Conservation (phyloP, 2,113 vertebrate species). For the Seriola quinqueradiata region DNA sequence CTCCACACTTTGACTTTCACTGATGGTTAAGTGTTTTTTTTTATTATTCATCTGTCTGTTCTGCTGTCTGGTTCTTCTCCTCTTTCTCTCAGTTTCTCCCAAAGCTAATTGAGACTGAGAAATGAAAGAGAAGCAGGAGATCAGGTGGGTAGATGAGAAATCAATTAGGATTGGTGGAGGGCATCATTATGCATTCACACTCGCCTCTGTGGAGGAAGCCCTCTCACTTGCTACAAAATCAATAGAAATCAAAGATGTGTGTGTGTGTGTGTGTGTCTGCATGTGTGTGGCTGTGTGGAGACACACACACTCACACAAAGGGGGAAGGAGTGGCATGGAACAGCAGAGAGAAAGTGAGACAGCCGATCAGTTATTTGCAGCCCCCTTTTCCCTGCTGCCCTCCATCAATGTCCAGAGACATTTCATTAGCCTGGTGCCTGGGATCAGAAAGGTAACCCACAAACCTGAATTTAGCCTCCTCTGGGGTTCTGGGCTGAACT, state of each 20-base stretch:
- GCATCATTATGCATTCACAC: slow-evolving; percentile 75
- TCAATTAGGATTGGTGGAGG: slow-evolving; percentile 79
- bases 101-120: slow-evolving; percentile 63
- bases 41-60: background rate
- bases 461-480: slow-evolving; percentile 52
- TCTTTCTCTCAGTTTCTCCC: slow-evolving; percentile 25
- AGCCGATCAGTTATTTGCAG: slow-evolving; percentile 3
- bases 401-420: slow-evolving; percentile 45
- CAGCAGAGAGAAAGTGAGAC: slow-evolving; percentile 11
- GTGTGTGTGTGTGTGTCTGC: slow-evolving; percentile 44
- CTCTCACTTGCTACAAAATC: slow-evolving; percentile 74
- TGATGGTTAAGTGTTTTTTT: background rate
- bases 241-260: slow-evolving; percentile 76
- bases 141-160: slow-evolving; percentile 81
- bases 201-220: slow-evolving; percentile 48
- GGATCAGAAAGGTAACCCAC: slow-evolving; percentile 62
- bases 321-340: background rate
- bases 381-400: slow-evolving; percentile 1
- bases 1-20: background rate
- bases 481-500: slow-evolving; percentile 13
- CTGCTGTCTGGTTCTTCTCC: background rate
- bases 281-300: background rate
- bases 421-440: slow-evolving; percentile 42
- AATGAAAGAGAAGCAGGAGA: slow-evolving; percentile 63
- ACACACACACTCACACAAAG: background rate